Percentiles rank a stretch among this genome's conserved stretches.
phyloP scores from a whole-genome alignment of 2,797 vertebrate genomes.

The Danio choprae region DNA sequence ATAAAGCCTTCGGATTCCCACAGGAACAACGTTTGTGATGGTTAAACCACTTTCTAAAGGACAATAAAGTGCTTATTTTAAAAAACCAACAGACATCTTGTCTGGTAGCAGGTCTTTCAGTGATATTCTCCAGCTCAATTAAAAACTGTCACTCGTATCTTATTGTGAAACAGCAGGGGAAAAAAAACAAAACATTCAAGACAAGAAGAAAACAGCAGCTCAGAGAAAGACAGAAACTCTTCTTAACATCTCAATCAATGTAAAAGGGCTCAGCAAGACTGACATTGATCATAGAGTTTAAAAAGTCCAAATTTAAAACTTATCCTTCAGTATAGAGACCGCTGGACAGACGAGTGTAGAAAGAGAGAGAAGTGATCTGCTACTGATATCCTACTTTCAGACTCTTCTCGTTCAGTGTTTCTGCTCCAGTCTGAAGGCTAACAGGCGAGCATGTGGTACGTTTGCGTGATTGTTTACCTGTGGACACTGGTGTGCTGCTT shows the following conservation, averaged over 20 bases:
- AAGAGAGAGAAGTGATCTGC: neutral
- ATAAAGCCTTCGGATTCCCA: neutral
- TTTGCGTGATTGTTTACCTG: slow-evolving; percentile 19
- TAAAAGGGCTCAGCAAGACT: slow-evolving; percentile 25
- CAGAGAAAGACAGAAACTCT: slow-evolving; percentile 17
- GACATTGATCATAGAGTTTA: slow-evolving; percentile 19
- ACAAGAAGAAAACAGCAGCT: slow-evolving; percentile 1
- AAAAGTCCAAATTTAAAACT: neutral
- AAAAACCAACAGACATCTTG: neutral
- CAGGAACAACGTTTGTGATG: neutral
- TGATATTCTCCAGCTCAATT: neutral
- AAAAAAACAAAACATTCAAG: slow-evolving; percentile 30
- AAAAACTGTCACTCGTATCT: neutral
- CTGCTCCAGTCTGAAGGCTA: neutral
- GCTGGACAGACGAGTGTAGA: neutral
- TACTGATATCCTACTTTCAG: neutral
- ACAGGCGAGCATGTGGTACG: slow-evolving; percentile 12
- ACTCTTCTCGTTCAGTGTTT: neutral
- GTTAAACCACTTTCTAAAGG: neutral
- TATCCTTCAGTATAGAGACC: neutral
- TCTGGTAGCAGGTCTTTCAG: neutral
- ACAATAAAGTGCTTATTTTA: slow-evolving; percentile 51
- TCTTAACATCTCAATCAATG: slow-evolving; percentile 14
- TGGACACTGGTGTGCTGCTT: slow-evolving; percentile 10
- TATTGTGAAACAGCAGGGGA: neutral